A percentile compares a stretch with the other conserved stretches of the same genome.
Evolutionary conservation across 2,797 vertebrate species (phyloP).

Genomic region (Spondyliosoma cantharus): DNA sequence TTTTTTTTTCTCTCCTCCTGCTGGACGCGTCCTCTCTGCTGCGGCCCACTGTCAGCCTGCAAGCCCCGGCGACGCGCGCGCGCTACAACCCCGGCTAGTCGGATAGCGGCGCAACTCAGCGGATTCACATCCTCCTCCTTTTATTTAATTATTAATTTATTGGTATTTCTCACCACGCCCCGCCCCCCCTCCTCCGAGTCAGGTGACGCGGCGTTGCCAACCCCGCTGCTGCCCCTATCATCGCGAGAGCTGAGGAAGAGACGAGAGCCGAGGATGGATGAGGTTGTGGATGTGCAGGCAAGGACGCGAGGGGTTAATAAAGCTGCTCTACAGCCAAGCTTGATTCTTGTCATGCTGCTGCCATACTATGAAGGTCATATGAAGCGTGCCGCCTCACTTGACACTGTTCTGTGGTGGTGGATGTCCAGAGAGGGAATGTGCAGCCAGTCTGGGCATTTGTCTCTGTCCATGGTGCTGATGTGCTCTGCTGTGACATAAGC

Average conservation of each 20-base stretch:
- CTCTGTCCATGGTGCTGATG: conserved; percentile 76
- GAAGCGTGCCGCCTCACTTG: conserved; percentile 31
- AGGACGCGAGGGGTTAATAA: conserved; percentile 47
- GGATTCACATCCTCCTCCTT: conserved; percentile 53
- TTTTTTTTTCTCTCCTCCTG: conserved; percentile 36
- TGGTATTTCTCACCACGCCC: conserved; percentile 59
- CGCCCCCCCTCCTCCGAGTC: conserved; percentile 81
- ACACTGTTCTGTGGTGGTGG: background rate
- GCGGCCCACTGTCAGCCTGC: conserved; percentile 45
- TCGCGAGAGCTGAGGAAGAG: conserved; percentile 68
- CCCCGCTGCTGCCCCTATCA: conserved; percentile 54
- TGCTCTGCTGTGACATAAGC: background rate
- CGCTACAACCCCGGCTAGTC: conserved; percentile 42
- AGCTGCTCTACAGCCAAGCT: conserved; percentile 26
- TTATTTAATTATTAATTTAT: conserved; percentile 77
- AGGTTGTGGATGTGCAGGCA: conserved; percentile 4
- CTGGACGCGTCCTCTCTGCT: conserved; percentile 41
- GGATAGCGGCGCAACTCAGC: conserved; percentile 53
- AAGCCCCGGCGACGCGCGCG: conserved; percentile 48
- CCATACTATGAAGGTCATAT: conserved; percentile 74
- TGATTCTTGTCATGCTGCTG: conserved; percentile 28
- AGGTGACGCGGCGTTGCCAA: conserved; percentile 83
- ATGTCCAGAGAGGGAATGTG: background rate
- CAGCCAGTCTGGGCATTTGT: background rate
- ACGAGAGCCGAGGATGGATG: conserved; percentile 10